Evolutionary conservation across 2,888 invertebrate genomes (phyloP).

Genomic region (Harpalus rufipes): DNA sequence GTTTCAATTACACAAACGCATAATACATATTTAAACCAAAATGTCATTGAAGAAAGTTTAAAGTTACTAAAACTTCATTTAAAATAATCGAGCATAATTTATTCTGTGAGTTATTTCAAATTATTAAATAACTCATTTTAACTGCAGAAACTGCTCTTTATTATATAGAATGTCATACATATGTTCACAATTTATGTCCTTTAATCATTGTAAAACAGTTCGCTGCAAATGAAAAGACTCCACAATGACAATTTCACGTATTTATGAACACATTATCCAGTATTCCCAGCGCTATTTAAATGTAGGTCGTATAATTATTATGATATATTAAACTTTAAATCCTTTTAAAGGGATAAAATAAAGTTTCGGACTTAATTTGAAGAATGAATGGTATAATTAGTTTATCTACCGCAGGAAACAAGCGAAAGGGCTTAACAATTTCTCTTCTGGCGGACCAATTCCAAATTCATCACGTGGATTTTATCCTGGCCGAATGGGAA

Average conservation of each 20-base stretch:
- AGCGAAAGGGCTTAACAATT: constrained; percentile 32
- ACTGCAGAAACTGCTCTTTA: too few relatives aligned
- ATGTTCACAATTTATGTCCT: too few relatives aligned
- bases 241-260: not conserved
- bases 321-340: constrained; percentile 40
- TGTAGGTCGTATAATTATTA: constrained; percentile 13
- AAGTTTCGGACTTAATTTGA: constrained; percentile 29
- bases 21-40: too few relatives aligned
- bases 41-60: too few relatives aligned
- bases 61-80: too few relatives aligned
- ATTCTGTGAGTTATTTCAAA: too few relatives aligned
- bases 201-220: too few relatives aligned
- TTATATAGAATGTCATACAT: too few relatives aligned
- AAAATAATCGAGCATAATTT: too few relatives aligned
- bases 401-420: constrained; percentile 36
- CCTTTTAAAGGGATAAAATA: constrained; percentile 32
- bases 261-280: not conserved
- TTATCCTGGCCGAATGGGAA: constrained; percentile 1
- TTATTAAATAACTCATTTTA: too few relatives aligned
- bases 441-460: constrained; percentile 28
- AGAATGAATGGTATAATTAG: constrained; percentile 43
- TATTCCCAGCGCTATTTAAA: not conserved
- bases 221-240: not conserved
- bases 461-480: constrained; percentile 40
- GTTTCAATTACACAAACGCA: too few relatives aligned